Base-by-base conservation (phyloP, 2,797 vertebrate genomes). In the Dipus sagitta region DNA sequence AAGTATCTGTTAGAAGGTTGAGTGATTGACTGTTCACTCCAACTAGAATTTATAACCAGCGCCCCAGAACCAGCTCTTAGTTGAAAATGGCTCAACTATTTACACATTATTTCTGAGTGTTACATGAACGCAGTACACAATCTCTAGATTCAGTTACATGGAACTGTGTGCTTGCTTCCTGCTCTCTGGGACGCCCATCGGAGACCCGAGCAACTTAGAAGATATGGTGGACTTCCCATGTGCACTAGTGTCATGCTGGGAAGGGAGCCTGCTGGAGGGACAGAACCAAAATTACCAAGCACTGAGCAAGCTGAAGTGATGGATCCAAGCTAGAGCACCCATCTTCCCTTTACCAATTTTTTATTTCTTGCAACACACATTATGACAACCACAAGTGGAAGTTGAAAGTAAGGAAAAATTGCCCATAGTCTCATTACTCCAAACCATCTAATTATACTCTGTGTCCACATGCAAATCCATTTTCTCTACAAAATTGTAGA, bases 381-480 rank as follows among this genome's bases (percentile, higher is more conserved):
- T 68, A 64, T 34, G 67, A 81, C 42, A 82, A 65, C 68, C 42
- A 60, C 58, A 92, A 85, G 76, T 84, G 68, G 93, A 91, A 95
- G 93, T 65, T 26, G 28, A 93, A 96, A 93, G 67, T 58, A 88
- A 88, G 38, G 34, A 71, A 93, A 88, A 86, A 83, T 4, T 90
- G 26, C 58, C 76, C 62, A 75, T 9, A 83, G 58, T 75, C 64
- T 65, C 83, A 88, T 92, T 60, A 70, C 71, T 80, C 26, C 58
- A 72, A 90, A 70, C 76, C 68, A 91, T 80, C 83, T 71, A 93
- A 83, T 91, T 76, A 38, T 47, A 91, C 32, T 54, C 34, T 72
- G 52, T 38, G 12, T 68, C 65, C 65, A 72, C 79, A 47, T 64
- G 75, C 52, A 90, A 94, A 83, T 77, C 64, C 64, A 74, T 64